These are phyloP conservation scores for Lepisosteus oculatus DNA, from an alignment of 2,113 vertebrate species.

Conservation along the genomic window DNA sequence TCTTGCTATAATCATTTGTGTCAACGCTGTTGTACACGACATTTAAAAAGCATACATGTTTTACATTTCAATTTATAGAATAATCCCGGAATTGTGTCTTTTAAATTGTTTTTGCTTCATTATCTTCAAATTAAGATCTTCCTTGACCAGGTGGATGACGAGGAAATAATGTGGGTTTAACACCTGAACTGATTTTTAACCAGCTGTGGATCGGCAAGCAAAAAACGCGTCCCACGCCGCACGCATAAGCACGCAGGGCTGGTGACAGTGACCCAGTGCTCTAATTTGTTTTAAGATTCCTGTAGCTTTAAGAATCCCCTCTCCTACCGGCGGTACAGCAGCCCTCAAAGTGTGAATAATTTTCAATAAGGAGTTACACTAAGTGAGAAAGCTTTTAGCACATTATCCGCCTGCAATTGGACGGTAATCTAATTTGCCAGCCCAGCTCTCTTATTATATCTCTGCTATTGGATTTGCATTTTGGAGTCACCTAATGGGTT, in stretches of 20 bases:
- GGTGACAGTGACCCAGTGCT: slow-evolving; percentile 12
- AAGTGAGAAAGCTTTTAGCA: slow-evolving; percentile 93
- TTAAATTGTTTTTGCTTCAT: too few species aligned
- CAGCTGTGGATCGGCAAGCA: too few species aligned
- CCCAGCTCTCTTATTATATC: slow-evolving; percentile 79
- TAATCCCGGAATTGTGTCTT: too few species aligned
- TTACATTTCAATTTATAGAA: too few species aligned
- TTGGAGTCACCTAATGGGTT: slow-evolving; percentile 76
- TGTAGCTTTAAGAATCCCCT: slow-evolving; percentile 48
- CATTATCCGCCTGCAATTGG: slow-evolving; percentile 88
- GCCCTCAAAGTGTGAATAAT: slow-evolving; percentile 86
- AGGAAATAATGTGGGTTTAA: too few species aligned
- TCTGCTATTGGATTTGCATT: slow-evolving; percentile 79
- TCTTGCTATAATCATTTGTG: too few species aligned
- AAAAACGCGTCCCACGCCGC: not conserved
- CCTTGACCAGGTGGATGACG: too few species aligned
- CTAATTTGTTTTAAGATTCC: slow-evolving; percentile 11
- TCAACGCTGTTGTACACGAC: too few species aligned
- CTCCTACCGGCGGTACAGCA: slow-evolving; percentile 32
- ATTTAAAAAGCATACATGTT: too few species aligned
- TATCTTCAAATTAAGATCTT: too few species aligned
- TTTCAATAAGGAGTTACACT: slow-evolving; percentile 77
- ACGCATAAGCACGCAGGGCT: not conserved
- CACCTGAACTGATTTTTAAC: too few species aligned
- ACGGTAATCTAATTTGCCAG: slow-evolving; percentile 80